Base-by-base conservation (phyloP, 2,888 invertebrate species). In the Aphidius colemani region DNA sequence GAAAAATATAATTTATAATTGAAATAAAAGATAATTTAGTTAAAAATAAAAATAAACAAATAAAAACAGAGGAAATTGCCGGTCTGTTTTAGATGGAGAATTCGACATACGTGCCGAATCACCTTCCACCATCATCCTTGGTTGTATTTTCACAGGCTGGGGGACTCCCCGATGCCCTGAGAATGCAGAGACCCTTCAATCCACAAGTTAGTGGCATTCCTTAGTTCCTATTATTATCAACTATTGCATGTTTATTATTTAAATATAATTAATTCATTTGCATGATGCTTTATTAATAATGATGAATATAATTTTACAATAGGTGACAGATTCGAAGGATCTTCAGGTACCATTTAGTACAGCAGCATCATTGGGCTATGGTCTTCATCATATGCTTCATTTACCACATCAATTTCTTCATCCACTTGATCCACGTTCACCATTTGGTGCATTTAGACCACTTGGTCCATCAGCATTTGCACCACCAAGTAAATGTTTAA, bases 111-210 rank as follows among this genome's bases (percentile, higher is more conserved):
- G 87, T 87, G 75, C 87, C 88, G 77, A 89, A 88, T 81, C 89
- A 90, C 83, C 85, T 90, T 81, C 89, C 89, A 83, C 89, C 89
- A 77, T 89, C 90, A 78, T 89, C 89, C 79, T 84, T 90, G 82
- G 90, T 90, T 78, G 90, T 90, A 72, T 88, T 90, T 82, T 90
- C 90, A 72, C 89, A 90, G 85, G 89, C 90, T 76, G 89, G 89
- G 77, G 89, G 89, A 78, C 85, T 90, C 82, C 88, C 89, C 81
- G 90, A 90, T 85, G 89, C 90, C 73, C 85, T 90, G 75, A 85
- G 90, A 83, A 89, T 90, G 84, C 90, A 90, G 84, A 86, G 90
- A 82, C 90, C 90, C 76, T 90, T 90, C 84, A 89, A 89, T 84
- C 86, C 88, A 80, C 88, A 89, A 87, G 89, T 89, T 81, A 81